These are phyloP conservation scores for Thalassaphorura encarpata DNA, from an alignment of 1,140 invertebrate species.

Conservation along the genomic window DNA sequence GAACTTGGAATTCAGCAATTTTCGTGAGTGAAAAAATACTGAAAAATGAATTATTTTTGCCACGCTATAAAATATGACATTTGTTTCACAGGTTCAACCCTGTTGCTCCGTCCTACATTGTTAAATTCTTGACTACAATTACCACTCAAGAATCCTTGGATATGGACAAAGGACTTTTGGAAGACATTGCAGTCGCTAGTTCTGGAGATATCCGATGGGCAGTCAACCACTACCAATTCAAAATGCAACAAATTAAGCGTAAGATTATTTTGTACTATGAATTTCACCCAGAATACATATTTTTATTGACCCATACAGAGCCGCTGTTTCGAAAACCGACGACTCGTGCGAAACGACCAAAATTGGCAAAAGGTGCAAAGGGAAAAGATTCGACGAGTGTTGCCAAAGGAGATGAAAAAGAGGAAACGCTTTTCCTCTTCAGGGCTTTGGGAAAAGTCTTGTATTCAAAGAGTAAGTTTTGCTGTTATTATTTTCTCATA, in stretches of 20 bases:
- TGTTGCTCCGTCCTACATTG: constrained; percentile 18
- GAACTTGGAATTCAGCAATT: constrained; percentile 14
- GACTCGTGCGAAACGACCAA: not conserved
- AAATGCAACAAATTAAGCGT: constrained; percentile 4
- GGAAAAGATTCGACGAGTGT: not conserved
- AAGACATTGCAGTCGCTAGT: constrained; percentile 9
- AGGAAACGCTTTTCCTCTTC: constrained; percentile 25
- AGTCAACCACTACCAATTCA: constrained; percentile 27
- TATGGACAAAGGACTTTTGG: not conserved
- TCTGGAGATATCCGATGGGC: constrained; percentile 25
- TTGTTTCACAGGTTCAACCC: constrained; percentile 22
- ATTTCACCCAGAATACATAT: not conserved
- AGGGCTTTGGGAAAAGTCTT: constrained; percentile 28
- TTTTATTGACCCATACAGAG: not conserved
- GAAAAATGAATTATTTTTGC: not conserved
- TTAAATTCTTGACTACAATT: constrained; percentile 15
- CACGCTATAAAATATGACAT: not conserved
- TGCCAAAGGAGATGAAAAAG: constrained; percentile 21
- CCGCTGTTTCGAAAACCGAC: not conserved
- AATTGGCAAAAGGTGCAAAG: not conserved
- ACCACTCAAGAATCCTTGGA: constrained; percentile 7
- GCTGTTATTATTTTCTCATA: not conserved
- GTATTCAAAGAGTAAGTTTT: constrained; percentile 23
- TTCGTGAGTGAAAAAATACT: constrained; percentile 1
- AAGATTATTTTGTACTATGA: not conserved